Conservation (phyloP, 1,140 invertebrate genomes). For the Drosophila asahinai region DNA sequence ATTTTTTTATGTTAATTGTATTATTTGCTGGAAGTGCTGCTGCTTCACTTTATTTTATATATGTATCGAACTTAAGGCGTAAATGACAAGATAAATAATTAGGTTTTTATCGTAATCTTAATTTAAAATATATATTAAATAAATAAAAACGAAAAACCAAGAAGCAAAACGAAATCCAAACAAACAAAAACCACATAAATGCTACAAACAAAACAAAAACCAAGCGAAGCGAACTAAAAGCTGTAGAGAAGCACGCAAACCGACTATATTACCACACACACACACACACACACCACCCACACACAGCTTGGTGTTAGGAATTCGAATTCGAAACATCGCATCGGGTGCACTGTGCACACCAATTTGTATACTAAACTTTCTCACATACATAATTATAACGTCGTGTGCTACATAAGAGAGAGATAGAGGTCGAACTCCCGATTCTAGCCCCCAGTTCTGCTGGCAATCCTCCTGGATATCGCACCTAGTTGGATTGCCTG, state of each 20-base stretch:
- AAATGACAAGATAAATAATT: slow-evolving; percentile 79
- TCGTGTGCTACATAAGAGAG: slow-evolving; percentile 63
- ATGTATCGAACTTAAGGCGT: slow-evolving; percentile 72
- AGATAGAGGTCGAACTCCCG: slow-evolving; percentile 36
- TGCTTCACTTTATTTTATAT: slow-evolving; percentile 71
- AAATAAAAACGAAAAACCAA: slow-evolving; percentile 57
- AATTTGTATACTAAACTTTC: slow-evolving; percentile 73
- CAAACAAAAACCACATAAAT: slow-evolving; percentile 21
- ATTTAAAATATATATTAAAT: slow-evolving; percentile 72
- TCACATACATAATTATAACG: slow-evolving; percentile 52
- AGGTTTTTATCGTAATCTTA: slow-evolving; percentile 80
- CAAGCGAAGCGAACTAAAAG: slow-evolving; percentile 58
- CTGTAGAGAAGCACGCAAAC: slow-evolving; percentile 69
- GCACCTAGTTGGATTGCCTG: slow-evolving; percentile 2
- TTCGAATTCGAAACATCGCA: slow-evolving; percentile 35
- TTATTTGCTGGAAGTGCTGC: slow-evolving; percentile 78
- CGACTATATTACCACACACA: slow-evolving; percentile 45
- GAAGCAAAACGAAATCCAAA: slow-evolving; percentile 38
- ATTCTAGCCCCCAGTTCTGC: slow-evolving; percentile 18
- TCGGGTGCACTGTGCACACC: slow-evolving; percentile 44
- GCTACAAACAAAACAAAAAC: slow-evolving; percentile 37
- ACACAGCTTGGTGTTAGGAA: slow-evolving; percentile 34
- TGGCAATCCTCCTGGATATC: background rate
- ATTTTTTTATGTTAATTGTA: slow-evolving; percentile 80
- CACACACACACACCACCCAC: slow-evolving; percentile 20